Evolutionary conservation across 2,113 vertebrate species (phyloP), one percentile per base, ranked within the genome.

Genomic region (Campylomormyrus tamandua): DNA sequence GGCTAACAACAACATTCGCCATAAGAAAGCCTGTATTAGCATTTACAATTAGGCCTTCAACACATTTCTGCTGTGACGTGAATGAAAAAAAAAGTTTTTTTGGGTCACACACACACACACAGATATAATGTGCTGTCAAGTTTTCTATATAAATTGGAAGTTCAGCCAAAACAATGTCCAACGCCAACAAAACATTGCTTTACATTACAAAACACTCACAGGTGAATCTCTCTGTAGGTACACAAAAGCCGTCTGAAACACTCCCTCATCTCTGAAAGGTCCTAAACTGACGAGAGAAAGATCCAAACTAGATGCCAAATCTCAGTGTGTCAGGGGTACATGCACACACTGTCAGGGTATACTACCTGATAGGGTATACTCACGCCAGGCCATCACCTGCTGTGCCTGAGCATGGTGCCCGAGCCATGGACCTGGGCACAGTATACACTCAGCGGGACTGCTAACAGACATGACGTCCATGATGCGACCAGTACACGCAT

Each of bases 1-100:
- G 58, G 91, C 94, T 94, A 95, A 95, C 95, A 96, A 89, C 35
- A 89, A 83, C 52, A 35, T 95, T 94, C 93, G 92, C 93, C 95
- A 93, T 93, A 95, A 94, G 56, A 45, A 93, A 93, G 95, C 95
- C 89, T 93, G 91, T 92, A 90, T 91, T 92, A 58, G 77, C 42
- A 84, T 80, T 56, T 85, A 84, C 35, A 45, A 89, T 53, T 35
- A 48, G 89, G 89, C 42, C 35, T 62, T 46, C 80, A 85, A 62
- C 11, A 48, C 19, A 53, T 85, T 62, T 46, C 50, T 46, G 52
- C 35, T 48, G 52, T 85, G 80, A 89, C 17, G 8, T 39, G 48
- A 52, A 52, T 13, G 48, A 4, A 35, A 27, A 89, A 50, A 45
- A 24, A 31, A 19, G n/a, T 27, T 27, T 50, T 89, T 85, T 58